A percentile compares a stretch with the other conserved stretches of the same genome.
Evolutionary conservation across 1,140 invertebrate genomes (phyloP).

Genomic region (Drosophila sproati): DNA sequence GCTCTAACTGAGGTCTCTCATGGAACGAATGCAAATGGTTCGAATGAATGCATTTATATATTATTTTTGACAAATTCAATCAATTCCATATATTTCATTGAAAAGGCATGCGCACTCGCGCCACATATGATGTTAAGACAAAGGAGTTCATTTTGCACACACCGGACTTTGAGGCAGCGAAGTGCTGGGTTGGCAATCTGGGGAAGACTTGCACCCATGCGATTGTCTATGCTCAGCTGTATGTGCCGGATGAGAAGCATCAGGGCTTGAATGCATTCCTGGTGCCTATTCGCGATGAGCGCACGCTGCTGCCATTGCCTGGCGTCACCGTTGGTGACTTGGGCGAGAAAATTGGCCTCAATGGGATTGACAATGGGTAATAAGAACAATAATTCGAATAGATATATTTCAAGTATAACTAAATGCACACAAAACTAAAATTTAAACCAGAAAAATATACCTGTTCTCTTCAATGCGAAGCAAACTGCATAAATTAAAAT

Average conservation of each 20-base stretch:
- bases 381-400: too few relatives aligned
- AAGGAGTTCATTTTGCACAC: slow-evolving; percentile 92
- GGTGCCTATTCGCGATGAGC: slow-evolving; percentile 91
- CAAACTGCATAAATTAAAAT: too few relatives aligned
- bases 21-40: slow-evolving; percentile 90
- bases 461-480: too few relatives aligned
- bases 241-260: slow-evolving; percentile 89
- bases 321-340: slow-evolving; percentile 92
- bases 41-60: background rate
- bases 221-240: slow-evolving; percentile 93
- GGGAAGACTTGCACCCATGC: slow-evolving; percentile 94
- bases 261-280: slow-evolving; percentile 93
- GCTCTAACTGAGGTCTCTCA: slow-evolving; percentile 94
- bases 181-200: slow-evolving; percentile 90
- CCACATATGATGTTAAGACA: slow-evolving; percentile 90
- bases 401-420: too few relatives aligned
- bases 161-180: slow-evolving; percentile 93
- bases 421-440: too few relatives aligned
- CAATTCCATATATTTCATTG: background rate
- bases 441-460: too few relatives aligned
- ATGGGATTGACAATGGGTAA: slow-evolving; percentile 93
- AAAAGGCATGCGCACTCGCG: slow-evolving; percentile 91
- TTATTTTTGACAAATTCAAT: background rate
- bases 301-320: slow-evolving; percentile 89
- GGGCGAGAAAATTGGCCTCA: slow-evolving; percentile 92